Conservation (phyloP, 1,140 invertebrate species). For the Latrodectus geometricus region DNA sequence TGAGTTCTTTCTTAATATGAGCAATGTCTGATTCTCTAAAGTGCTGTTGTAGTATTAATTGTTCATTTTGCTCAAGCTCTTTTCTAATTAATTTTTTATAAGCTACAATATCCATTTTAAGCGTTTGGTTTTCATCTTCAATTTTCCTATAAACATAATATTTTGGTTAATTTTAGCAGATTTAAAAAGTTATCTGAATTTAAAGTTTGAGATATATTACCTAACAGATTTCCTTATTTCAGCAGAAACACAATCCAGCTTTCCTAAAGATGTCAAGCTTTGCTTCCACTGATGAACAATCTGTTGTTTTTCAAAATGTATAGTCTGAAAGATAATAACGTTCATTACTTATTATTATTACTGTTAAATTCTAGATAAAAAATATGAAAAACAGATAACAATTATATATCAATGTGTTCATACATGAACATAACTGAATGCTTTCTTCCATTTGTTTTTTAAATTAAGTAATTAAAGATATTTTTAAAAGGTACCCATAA, state of each 20-base stretch:
- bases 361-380: too few species aligned
- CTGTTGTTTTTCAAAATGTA: slow-evolving; percentile 50
- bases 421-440: too few species aligned
- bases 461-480: too few species aligned
- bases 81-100: slow-evolving; percentile 47
- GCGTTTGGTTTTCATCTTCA: slow-evolving; percentile 28
- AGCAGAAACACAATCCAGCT: slow-evolving; percentile 20
- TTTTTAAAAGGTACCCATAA: too few species aligned
- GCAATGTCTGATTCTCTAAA: slow-evolving; percentile 44
- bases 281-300: slow-evolving; percentile 55
- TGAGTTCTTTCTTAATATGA: slow-evolving; percentile 10
- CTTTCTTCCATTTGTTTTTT: too few species aligned
- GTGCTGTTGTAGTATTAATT: slow-evolving; percentile 10
- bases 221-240: slow-evolving; percentile 39
- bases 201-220: not conserved
- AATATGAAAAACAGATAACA: too few species aligned
- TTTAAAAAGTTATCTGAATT: not conserved
- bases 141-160: slow-evolving; percentile 23
- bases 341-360: too few species aligned
- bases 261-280: slow-evolving; percentile 47
- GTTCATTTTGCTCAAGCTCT: slow-evolving; percentile 51
- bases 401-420: too few species aligned
- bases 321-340: slow-evolving; percentile 23
- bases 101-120: slow-evolving; percentile 45
- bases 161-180: not conserved